Percentiles rank a stretch among this genome's conserved stretches.
These are phyloP conservation scores for Gandaritis pyraliata DNA, from an alignment of 2,888 invertebrate genomes.

Conservation along the genomic window DNA sequence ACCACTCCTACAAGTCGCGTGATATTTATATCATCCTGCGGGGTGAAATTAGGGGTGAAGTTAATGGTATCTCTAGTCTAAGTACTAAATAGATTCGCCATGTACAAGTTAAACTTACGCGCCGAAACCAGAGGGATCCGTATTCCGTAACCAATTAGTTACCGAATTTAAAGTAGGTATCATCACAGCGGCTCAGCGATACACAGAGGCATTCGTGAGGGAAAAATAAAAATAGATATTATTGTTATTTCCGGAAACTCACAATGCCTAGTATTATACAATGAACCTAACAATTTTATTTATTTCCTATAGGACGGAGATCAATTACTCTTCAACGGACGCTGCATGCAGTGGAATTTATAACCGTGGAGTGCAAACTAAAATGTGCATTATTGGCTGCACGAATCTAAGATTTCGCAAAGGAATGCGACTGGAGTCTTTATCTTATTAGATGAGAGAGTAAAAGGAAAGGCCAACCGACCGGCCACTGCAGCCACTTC, in stretches of 20 bases:
- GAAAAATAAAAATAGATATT: too few species aligned
- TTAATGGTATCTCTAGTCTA: constrained; percentile 9
- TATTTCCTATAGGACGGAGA: constrained; percentile 1
- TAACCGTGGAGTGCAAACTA: constrained; percentile 41
- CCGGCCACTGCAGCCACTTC: constrained; percentile 82
- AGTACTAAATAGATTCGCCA: neutral
- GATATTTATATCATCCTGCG: constrained; percentile 43
- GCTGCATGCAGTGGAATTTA: constrained; percentile 33
- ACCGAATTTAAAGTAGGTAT: too few species aligned
- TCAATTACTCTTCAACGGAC: constrained; percentile 38
- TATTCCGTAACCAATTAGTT: neutral
- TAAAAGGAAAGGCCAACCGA: constrained; percentile 64
- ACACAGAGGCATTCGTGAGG: too few species aligned
- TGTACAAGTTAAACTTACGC: neutral
- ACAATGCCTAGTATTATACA: too few species aligned
- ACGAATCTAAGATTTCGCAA: constrained; percentile 69
- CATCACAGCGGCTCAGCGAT: too few species aligned
- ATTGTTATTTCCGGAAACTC: too few species aligned
- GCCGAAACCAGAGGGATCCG: neutral
- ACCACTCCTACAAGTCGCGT: constrained; percentile 64
- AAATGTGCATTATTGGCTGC: constrained; percentile 51
- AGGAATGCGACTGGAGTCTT: constrained; percentile 61
- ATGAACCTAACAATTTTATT: too few species aligned
- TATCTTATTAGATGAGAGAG: constrained; percentile 36
- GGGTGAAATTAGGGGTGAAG: neutral